Evolutionary conservation across 1,140 invertebrate species (phyloP).

Genomic region (Zophobas morio): DNA sequence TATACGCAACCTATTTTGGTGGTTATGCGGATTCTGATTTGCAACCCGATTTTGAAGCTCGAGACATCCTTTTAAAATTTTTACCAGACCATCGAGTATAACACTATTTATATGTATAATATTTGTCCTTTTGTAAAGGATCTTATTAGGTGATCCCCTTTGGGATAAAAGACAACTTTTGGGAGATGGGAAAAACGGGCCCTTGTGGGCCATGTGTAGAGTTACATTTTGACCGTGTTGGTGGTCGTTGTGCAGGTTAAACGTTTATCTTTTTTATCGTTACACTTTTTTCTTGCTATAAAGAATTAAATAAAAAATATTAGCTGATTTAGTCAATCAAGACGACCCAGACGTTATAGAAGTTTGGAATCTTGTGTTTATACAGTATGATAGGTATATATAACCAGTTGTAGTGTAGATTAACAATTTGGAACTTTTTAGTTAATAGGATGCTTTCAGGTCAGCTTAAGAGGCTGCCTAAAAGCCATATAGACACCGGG

Average conservation of each 20-base stretch:
- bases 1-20: too few species aligned
- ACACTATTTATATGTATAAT: constrained; percentile 76
- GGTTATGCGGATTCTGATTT: too few species aligned
- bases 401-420: too few species aligned
- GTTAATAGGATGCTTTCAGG: too few species aligned
- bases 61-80: too few species aligned
- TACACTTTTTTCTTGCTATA: too few species aligned
- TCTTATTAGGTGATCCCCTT: constrained; percentile 93
- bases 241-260: constrained; percentile 90
- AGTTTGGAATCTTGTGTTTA: constrained; percentile 99
- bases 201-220: constrained; percentile 99
- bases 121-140: constrained; percentile 83
- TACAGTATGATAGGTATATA: constrained; percentile 96
- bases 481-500: constrained; percentile 99
- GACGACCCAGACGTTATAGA: constrained; percentile 99
- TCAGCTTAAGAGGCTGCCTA: constrained; percentile 87
- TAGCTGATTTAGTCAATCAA: constrained; percentile 94
- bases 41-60: too few species aligned
- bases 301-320: too few species aligned
- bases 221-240: constrained; percentile 98
- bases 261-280: too few species aligned
- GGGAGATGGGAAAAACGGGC: constrained; percentile 99
- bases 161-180: constrained; percentile 99
- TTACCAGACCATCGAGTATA: constrained; percentile 94
- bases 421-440: too few species aligned